Evolutionary conservation across 2,113 vertebrate species (phyloP).

Genomic region (Lanius collurio): DNA sequence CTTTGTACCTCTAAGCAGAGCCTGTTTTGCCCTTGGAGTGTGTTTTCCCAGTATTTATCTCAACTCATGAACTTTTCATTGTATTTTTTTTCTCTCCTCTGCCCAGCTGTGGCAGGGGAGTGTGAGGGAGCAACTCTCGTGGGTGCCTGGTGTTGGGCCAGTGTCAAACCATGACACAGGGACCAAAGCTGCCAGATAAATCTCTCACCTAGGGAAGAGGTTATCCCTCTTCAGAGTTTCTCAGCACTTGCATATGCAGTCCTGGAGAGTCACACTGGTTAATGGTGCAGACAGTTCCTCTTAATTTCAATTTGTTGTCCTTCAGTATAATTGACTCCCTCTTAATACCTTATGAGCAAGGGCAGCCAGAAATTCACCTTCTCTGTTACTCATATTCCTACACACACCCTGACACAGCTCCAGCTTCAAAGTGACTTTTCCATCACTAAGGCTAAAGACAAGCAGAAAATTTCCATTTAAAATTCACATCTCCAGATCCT

Average conservation of each 20-base stretch:
- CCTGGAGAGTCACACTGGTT: not conserved
- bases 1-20: not conserved
- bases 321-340: not conserved
- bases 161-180: not conserved
- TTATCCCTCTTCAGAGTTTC: not conserved
- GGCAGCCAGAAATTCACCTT: not conserved
- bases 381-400: not conserved
- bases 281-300: not conserved
- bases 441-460: not conserved
- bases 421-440: not conserved
- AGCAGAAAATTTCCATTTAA: not conserved
- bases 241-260: not conserved
- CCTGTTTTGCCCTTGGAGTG: not conserved
- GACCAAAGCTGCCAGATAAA: not conserved
- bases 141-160: not conserved
- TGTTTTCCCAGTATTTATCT: not conserved
- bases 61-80: not conserved
- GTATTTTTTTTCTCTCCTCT: not conserved
- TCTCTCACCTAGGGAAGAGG: not conserved
- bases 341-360: not conserved
- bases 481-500: not conserved
- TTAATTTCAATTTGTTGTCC: conserved; percentile 29
- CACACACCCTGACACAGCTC: not conserved
- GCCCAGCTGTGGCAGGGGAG: not conserved
- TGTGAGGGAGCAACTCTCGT: not conserved